A percentile compares a stretch with the other conserved stretches of the same genome.
Evolutionary conservation across 2,797 vertebrate genomes (phyloP).

Genomic region (Diglossa cyanea): DNA sequence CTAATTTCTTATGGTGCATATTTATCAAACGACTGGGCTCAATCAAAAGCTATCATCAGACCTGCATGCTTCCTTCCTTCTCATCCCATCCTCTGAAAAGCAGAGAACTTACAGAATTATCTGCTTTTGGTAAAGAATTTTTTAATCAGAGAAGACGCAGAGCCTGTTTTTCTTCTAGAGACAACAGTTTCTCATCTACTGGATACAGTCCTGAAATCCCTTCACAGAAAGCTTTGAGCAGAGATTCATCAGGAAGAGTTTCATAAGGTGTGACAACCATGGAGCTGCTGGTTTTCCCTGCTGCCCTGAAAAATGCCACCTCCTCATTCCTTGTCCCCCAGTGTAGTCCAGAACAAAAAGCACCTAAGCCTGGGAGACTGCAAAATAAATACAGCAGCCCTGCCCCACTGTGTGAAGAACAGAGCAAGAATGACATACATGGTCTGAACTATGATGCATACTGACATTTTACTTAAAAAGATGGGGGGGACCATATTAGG

Average conservation of each 20-base stretch:
- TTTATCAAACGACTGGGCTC: background rate
- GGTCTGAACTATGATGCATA: background rate
- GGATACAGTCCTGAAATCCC: background rate
- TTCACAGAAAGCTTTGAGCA: background rate
- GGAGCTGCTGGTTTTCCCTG: background rate
- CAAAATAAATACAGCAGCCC: background rate
- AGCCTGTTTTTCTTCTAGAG: background rate
- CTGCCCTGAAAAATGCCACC: background rate
- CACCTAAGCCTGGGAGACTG: background rate
- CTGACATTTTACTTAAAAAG: background rate
- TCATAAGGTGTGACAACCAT: background rate
- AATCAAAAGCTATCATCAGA: background rate
- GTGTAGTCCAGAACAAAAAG: background rate
- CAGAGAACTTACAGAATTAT: background rate
- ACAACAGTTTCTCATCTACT: background rate
- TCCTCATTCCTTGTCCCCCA: background rate
- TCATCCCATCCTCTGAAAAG: background rate
- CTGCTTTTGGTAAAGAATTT: background rate
- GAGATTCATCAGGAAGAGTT: background rate
- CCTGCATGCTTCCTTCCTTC: background rate
- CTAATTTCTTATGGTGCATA: background rate
- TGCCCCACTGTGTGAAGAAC: background rate
- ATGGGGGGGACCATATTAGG: rapidly evolving
- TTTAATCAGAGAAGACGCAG: background rate
- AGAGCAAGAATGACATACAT: background rate